phyloP scores from a whole-genome alignment of 1,140 invertebrate species.

The Xylocopa sonorina region DNA sequence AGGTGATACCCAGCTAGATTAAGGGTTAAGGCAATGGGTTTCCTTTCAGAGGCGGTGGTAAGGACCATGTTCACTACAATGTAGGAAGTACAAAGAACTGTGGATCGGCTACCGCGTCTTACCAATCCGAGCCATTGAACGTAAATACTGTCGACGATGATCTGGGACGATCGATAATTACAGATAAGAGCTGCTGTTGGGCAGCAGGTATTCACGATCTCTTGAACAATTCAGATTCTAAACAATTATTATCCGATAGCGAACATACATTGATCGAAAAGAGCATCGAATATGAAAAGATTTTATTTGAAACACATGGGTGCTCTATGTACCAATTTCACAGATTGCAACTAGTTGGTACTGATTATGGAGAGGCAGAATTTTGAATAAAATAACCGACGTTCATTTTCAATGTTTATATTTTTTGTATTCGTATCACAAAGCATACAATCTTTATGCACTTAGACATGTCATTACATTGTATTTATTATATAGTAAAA shows the following conservation, averaged over 20 bases:
- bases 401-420: slow-evolving; percentile 49
- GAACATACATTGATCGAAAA: slow-evolving; percentile 38
- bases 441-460: slow-evolving; percentile 60
- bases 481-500: slow-evolving; percentile 55
- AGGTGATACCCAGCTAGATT: slow-evolving; percentile 52
- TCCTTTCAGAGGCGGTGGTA: slow-evolving; percentile 75
- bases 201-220: slow-evolving; percentile 70
- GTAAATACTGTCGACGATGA: slow-evolving; percentile 30
- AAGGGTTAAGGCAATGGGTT: slow-evolving; percentile 70
- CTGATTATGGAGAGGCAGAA: slow-evolving; percentile 68
- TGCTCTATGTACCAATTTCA: slow-evolving; percentile 75
- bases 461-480: slow-evolving; percentile 55
- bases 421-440: slow-evolving; percentile 49
- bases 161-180: slow-evolving; percentile 30
- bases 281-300: slow-evolving; percentile 71
- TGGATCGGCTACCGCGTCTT: slow-evolving; percentile 68
- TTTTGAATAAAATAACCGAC: slow-evolving; percentile 64
- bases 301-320: slow-evolving; percentile 78
- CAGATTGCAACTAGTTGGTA: slow-evolving; percentile 61
- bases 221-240: slow-evolving; percentile 58
- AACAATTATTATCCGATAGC: slow-evolving; percentile 47
- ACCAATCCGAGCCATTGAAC: slow-evolving; percentile 66
- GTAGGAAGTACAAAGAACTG: slow-evolving; percentile 59
- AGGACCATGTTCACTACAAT: slow-evolving; percentile 67
- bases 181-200: slow-evolving; percentile 53